Conservation (phyloP, 2,113 vertebrate genomes). For the Spea multiplicata region DNA sequence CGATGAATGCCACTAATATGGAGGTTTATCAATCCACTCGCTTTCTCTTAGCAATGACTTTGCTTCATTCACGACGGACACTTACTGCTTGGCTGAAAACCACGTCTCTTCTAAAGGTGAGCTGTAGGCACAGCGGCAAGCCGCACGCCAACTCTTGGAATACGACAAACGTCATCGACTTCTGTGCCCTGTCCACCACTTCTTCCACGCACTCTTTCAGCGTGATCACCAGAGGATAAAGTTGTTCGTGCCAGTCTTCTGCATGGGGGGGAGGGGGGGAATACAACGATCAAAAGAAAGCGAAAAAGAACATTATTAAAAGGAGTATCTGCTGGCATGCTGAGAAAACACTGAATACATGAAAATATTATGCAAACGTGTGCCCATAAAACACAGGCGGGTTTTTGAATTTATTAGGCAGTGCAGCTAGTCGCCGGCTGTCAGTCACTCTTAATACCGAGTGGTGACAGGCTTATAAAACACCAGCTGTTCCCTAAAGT, state of each 20-base stretch:
- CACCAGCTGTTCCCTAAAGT: slow-evolving; percentile 25
- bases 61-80: slow-evolving; percentile 43
- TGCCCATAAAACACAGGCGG: slow-evolving; percentile 9
- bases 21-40: no score
- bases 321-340: slow-evolving; percentile 21
- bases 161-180: slow-evolving; percentile 90
- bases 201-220: slow-evolving; percentile 90
- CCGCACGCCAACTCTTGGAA: slow-evolving; percentile 92
- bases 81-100: slow-evolving; percentile 97
- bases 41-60: background rate
- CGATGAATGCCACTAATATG: no score
- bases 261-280: slow-evolving; percentile 48
- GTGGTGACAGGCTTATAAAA: slow-evolving; percentile 16
- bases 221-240: slow-evolving; percentile 77
- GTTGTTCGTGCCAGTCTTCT: slow-evolving; percentile 88
- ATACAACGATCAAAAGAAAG: slow-evolving; percentile 22
- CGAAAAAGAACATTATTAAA: slow-evolving; percentile 31
- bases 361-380: slow-evolving; percentile 42
- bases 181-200: slow-evolving; percentile 83
- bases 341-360: slow-evolving; percentile 47
- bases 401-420: slow-evolving; percentile 18
- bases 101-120: slow-evolving; percentile 87
- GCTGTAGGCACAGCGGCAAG: slow-evolving; percentile 82
- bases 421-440: background rate
- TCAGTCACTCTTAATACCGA: slow-evolving; percentile 16